These are phyloP conservation scores for Spatulosminthurus flaviceps DNA, from an alignment of 2,888 invertebrate genomes.

Conservation along the genomic window DNA sequence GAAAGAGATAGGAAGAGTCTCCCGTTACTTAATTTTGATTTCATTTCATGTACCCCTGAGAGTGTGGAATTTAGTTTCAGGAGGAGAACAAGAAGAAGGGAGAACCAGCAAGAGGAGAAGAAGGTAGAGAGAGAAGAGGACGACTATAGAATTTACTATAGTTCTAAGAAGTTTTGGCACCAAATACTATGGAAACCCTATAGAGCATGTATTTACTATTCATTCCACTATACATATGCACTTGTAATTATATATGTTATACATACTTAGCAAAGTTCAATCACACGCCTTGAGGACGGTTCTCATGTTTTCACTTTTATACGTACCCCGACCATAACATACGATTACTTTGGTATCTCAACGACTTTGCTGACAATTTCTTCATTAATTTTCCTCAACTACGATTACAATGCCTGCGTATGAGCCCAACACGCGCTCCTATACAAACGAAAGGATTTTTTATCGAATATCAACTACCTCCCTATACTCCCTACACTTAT, in stretches of 20 bases:
- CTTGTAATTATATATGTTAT: neutral
- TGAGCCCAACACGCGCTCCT: neutral
- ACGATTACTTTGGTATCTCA: neutral
- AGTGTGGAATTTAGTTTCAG: conserved; percentile 12
- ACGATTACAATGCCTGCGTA: neutral
- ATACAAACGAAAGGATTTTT: too few relatives aligned
- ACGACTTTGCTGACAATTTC: neutral
- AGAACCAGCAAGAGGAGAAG: too few relatives aligned
- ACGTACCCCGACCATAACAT: neutral
- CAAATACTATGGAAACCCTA: neutral
- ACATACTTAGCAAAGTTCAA: neutral
- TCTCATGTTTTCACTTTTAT: conserved; percentile 7
- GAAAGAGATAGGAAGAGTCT: neutral
- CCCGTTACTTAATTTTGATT: conserved; percentile 14
- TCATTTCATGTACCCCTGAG: conserved; percentile 18
- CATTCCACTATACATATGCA: neutral
- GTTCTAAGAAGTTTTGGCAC: neutral
- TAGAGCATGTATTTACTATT: neutral
- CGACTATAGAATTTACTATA: neutral
- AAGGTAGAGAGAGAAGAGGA: neutral
- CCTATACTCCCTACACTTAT: too few relatives aligned
- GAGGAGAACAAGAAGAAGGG: too few relatives aligned
- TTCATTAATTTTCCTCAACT: conserved; percentile 4
- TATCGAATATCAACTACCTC: too few relatives aligned
- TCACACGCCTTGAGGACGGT: conserved; percentile 5